Evolutionary conservation across 2,888 invertebrate genomes (phyloP), one percentile per base, ranked within the genome.

Genomic region (Phortica okadai): DNA sequence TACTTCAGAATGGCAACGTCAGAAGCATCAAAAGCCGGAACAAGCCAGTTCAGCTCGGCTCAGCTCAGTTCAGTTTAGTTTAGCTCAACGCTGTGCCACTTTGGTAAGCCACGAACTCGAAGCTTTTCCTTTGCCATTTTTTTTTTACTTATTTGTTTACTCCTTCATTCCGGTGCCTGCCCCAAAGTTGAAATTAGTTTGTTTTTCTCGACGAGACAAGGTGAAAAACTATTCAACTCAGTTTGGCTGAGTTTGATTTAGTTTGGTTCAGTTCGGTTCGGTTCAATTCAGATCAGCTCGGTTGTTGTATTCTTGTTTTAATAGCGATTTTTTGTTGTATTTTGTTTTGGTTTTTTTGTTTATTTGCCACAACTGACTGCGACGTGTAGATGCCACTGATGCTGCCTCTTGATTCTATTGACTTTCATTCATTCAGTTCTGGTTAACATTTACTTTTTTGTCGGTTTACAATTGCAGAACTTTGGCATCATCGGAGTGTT

Each of bases 101-200:
- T 50, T 50, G 8, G 8, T 14, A 50, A 50, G 50, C 50, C 50
- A 50, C 50, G 50, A 50, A 50, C 50, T 50, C 10, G 14, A 14
- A 11, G 14, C 50, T 50, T 50, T 14, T 50, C 50, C 50, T 3
- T 50, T 50, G 3, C 8, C 50, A 14, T 50, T 50, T 50, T 50
- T 50, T 50, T 14, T 50, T 50, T 14, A 50, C 14, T 50, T 50
- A 0, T 2, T 50, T 50, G 50, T 50, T 50, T 50, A 2, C 2
- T 8, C 14, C 14, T 50, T 8, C 14, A 14, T 50, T 50, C 50
- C 50, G 8, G 14, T 50, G 8, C 50, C 44, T 67, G 54, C 77
- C 76, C 67, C 73, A 76, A 76, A 79, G 81, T 81, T 80, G 80
- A 81, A 81, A 81, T 81, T 81, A 80, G 79, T 79, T 81, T 80